Conservation (phyloP, 2,888 invertebrate species). For the Chelonus formosanus region DNA sequence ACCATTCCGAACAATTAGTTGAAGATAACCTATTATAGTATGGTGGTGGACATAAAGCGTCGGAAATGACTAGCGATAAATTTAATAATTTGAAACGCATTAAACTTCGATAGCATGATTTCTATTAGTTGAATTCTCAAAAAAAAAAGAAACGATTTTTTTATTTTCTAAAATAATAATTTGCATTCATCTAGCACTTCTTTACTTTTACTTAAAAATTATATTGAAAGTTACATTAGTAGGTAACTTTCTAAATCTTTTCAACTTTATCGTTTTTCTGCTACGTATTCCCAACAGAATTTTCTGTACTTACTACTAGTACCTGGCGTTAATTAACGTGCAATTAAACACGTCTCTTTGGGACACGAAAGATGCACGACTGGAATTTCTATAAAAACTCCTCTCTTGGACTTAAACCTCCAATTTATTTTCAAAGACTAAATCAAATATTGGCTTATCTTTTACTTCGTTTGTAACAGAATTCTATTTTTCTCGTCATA, state of each 20-base stretch:
- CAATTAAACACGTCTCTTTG: conserved; percentile 23
- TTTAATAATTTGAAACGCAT: conserved; percentile 4
- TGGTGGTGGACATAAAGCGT: background rate
- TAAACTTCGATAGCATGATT: background rate
- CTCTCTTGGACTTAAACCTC: background rate
- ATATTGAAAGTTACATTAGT: background rate
- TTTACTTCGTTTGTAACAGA: background rate
- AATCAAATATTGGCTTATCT: background rate
- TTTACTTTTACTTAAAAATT: background rate
- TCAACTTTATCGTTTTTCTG: background rate
- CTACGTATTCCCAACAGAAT: conserved; percentile 20
- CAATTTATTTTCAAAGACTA: background rate
- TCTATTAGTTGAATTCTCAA: no score
- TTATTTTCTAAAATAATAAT: no score
- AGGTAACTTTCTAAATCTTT: background rate
- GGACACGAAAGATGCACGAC: background rate
- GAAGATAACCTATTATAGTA: conserved; percentile 34
- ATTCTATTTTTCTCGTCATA: background rate
- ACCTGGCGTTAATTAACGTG: conserved; percentile 24
- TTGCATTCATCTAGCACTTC: background rate
- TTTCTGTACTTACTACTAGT: conserved; percentile 1
- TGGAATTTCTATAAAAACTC: background rate
- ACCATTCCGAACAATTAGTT: conserved; percentile 40
- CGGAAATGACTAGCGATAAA: conserved; percentile 2
- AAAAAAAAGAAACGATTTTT: no score